A percentile compares a stretch with the other conserved stretches of the same genome.
Evolutionary conservation across 2,797 vertebrate species (phyloP).

Genomic region (Pipistrellus nathusii): DNA sequence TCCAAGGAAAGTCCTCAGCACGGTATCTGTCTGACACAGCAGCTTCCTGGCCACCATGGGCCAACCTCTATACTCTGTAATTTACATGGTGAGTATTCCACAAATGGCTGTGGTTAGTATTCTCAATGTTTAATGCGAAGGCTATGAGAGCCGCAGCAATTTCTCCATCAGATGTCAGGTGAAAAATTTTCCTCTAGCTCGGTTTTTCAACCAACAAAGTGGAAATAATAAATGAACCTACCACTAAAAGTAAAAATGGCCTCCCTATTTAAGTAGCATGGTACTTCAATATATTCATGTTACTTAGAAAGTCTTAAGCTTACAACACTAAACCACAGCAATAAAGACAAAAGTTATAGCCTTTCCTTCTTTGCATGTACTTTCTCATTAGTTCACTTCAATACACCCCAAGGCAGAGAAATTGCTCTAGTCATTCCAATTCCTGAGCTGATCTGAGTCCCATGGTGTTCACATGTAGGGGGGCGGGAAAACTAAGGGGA

Average conservation of each 20-base stretch:
- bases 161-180: constrained; percentile 20
- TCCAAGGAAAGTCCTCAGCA: not conserved
- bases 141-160: not conserved
- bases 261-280: not conserved
- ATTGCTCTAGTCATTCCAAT: not conserved
- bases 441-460: not conserved
- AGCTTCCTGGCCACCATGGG: not conserved
- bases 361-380: not conserved
- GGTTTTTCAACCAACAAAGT: constrained; percentile 51
- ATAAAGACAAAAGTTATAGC: not conserved
- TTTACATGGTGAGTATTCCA: not conserved
- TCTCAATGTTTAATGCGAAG: not conserved
- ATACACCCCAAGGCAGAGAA: not conserved
- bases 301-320: not conserved
- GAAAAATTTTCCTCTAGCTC: not conserved
- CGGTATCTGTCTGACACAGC: not conserved
- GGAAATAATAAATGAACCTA: not conserved
- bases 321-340: not conserved
- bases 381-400: constrained; percentile 16
- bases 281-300: not conserved
- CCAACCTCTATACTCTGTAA: not conserved
- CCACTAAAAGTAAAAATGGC: constrained; percentile 35
- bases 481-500: no score
- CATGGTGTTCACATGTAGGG: not conserved
- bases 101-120: not conserved